These are phyloP conservation scores for Tympanuchus pallidicinctus DNA, from an alignment of 2,113 vertebrate species.

Conservation along the genomic window DNA sequence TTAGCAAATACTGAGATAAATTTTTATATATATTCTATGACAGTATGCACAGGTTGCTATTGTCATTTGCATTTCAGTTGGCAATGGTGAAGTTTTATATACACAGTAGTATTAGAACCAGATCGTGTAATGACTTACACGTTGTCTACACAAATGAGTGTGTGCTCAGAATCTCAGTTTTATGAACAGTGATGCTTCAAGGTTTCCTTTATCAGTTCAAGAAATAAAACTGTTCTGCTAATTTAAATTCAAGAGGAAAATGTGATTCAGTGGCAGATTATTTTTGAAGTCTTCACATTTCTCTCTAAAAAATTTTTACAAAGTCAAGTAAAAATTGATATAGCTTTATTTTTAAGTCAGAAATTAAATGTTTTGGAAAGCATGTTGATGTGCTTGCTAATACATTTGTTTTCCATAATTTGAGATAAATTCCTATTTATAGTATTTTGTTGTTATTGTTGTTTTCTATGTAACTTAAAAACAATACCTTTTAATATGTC, in stretches of 20 bases:
- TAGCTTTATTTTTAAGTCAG: neutral
- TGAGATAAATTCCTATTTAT: neutral
- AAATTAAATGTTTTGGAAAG: neutral
- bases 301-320: neutral
- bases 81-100: rapidly evolving
- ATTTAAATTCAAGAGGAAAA: neutral
- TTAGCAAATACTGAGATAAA: neutral
- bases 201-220: neutral
- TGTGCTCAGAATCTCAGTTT: neutral
- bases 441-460: neutral
- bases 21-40: neutral
- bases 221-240: neutral
- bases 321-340: neutral
- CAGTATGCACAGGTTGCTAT: neutral
- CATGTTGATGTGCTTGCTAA: neutral
- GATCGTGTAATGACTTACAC: neutral
- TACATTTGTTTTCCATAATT: neutral
- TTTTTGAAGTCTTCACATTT: neutral
- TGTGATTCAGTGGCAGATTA: neutral
- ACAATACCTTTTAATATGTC: neutral
- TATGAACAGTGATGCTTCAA: neutral
- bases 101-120: neutral
- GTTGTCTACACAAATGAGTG: neutral
- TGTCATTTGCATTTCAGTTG: neutral
- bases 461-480: neutral